Evolutionary conservation across 2,888 invertebrate species (phyloP).

Genomic region (Leucophora obtusa): DNA sequence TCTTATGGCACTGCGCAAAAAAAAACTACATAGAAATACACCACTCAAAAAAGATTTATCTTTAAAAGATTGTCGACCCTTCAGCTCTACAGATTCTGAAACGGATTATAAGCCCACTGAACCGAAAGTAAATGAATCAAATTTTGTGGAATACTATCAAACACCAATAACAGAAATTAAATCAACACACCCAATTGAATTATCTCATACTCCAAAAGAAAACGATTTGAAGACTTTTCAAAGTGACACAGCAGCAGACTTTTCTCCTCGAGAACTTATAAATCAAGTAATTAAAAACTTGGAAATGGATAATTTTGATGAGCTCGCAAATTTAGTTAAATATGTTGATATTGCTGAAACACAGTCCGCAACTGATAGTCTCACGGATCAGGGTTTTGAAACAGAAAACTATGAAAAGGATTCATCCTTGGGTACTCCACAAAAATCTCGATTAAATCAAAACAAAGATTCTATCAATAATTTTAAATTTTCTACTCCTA

Average conservation of each 20-base stretch:
- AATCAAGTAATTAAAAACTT: neutral
- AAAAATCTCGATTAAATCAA: neutral
- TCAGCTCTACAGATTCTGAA: conserved; percentile 73
- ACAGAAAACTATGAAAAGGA: conserved; percentile 73
- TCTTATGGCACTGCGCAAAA: conserved; percentile 71
- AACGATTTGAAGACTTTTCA: conserved; percentile 20
- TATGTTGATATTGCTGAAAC: neutral
- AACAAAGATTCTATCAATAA: conserved; percentile 33
- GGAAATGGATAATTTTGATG: neutral
- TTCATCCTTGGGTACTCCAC: neutral
- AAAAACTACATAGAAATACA: conserved; percentile 72
- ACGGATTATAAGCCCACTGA: conserved; percentile 67
- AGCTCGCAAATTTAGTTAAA: neutral
- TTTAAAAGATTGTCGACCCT: conserved; percentile 68
- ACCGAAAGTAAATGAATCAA: conserved; percentile 39
- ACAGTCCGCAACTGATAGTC: conserved; percentile 66
- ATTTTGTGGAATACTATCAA: conserved; percentile 68
- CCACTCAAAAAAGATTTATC: conserved; percentile 71
- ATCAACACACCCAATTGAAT: conserved; percentile 72
- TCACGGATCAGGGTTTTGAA: conserved; percentile 75
- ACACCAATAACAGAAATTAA: conserved; percentile 70
- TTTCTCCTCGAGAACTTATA: conserved; percentile 28
- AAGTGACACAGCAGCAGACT: conserved; percentile 29
- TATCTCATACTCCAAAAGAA: conserved; percentile 70
- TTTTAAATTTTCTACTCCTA: conserved; percentile 72